Base-by-base conservation (phyloP, 2,797 vertebrate species). In the Hylomyscus alleni region DNA sequence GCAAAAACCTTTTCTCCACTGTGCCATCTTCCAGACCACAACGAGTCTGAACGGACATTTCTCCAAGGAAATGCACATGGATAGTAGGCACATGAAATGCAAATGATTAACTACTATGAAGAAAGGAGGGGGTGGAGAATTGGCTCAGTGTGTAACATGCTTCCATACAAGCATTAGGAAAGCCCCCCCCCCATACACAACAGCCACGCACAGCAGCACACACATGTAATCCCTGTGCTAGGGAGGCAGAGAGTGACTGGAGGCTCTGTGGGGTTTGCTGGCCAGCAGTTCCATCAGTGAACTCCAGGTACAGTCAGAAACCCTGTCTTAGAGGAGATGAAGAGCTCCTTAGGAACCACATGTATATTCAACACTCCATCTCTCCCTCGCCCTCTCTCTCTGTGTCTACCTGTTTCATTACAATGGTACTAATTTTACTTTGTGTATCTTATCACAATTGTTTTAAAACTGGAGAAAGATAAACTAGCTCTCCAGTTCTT, bases 11-110 rank as follows among this genome's bases (percentile, higher is more conserved):
- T 62, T 58, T 2, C 37, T 15, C 34, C 15, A 40, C 15, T 34
- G 40, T 47, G 29, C 29, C 19, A 65, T 34, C 29, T 50, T 29
- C 17, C 40, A 4, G 44, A 34, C 31, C 19, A 50, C 44, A 87
- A 89, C 90, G 34, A 60, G 56, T 62, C 13, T 92, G 72, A 89
- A 67, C 31, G 90, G 80, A 83, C 40, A 75, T 60, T 93, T 94
- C 81, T 90, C 60, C 26, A 76, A 83, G 76, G 47, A 93, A 54
- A 65, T 17, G 67, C 31, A 83, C 52, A 73, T 22, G 31, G 67
- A 47, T 26, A 67, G 14, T 9, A 84, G 89, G 50, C 29, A 75
- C 54, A 31, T 8, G 75, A 77, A 86, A 93, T 40, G 52, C 24
- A 81, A 95, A 76, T 20, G 22, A 52, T 69, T 69, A 54, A 44